These are phyloP conservation scores for Holacanthella duospinosa DNA, from an alignment of 2,888 invertebrate genomes.

Conservation along the genomic window DNA sequence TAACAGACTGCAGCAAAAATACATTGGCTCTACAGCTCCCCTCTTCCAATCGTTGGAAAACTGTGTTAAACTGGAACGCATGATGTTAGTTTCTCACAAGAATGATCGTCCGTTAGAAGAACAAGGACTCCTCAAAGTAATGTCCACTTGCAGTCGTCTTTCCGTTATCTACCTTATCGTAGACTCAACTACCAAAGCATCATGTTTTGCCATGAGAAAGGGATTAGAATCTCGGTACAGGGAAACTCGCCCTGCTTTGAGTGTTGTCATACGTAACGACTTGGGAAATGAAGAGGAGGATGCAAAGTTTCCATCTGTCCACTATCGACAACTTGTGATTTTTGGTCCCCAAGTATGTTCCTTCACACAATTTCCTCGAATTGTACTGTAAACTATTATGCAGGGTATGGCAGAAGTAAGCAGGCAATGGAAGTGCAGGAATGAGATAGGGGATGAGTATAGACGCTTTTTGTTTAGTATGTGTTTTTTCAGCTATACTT, in stretches of 20 bases:
- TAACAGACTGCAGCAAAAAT: conserved; percentile 31
- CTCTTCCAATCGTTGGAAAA: conserved; percentile 16
- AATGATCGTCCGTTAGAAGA: not conserved
- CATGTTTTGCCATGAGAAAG: not conserved
- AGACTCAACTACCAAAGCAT: not conserved
- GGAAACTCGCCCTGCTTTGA: not conserved
- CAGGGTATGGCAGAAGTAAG: too few species aligned
- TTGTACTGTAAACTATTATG: too few species aligned
- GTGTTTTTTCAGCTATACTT: too few species aligned
- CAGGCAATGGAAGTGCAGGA: too few species aligned
- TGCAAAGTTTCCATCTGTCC: not conserved
- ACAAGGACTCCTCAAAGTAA: not conserved
- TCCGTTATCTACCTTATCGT: not conserved
- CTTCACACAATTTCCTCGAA: not conserved
- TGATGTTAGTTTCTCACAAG: conserved; percentile 11
- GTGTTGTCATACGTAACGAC: not conserved
- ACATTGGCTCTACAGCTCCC: conserved; percentile 21
- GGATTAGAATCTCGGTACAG: not conserved
- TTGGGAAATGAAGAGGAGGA: not conserved
- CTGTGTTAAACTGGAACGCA: conserved; percentile 19
- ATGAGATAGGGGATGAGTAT: too few species aligned
- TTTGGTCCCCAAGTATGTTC: not conserved
- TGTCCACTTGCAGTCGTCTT: not conserved
- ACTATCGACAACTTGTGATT: not conserved
- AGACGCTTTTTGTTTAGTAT: too few species aligned